phyloP scores from a whole-genome alignment of 1,140 invertebrate genomes.

The Bombus cullumanus region DNA sequence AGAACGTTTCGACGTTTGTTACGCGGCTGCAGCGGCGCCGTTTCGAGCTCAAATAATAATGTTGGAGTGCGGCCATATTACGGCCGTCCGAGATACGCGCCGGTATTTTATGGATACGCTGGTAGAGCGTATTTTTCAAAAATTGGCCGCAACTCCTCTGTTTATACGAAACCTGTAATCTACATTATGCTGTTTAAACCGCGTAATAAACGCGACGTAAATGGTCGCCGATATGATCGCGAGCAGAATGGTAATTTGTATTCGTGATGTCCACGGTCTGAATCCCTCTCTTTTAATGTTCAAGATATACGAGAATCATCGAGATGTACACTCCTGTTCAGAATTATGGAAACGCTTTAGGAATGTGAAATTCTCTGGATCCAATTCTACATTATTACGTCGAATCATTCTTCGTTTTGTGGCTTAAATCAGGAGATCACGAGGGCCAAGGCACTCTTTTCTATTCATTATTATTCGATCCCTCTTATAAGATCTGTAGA shows the following conservation, averaged over 20 bases:
- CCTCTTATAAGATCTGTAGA: background rate
- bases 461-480: too few species aligned
- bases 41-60: conserved; percentile 37
- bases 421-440: too few species aligned
- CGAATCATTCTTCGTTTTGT: too few species aligned
- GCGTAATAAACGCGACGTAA: conserved; percentile 7
- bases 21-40: conserved; percentile 13
- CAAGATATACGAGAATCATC: background rate
- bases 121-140: conserved; percentile 4
- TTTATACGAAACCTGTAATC: conserved; percentile 10
- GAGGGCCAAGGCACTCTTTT: too few species aligned
- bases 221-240: conserved; percentile 1
- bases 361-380: too few species aligned
- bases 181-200: background rate
- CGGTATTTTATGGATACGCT: background rate
- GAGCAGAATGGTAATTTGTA: background rate
- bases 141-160: background rate
- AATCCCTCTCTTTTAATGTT: background rate
- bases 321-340: background rate
- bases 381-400: too few species aligned
- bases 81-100: background rate
- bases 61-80: conserved; percentile 24
- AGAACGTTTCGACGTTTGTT: conserved; percentile 49
- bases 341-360: background rate
- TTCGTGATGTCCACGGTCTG: background rate